These are phyloP conservation scores for Cynaeus angustus DNA, from an alignment of 2,888 invertebrate genomes.

Conservation along the genomic window DNA sequence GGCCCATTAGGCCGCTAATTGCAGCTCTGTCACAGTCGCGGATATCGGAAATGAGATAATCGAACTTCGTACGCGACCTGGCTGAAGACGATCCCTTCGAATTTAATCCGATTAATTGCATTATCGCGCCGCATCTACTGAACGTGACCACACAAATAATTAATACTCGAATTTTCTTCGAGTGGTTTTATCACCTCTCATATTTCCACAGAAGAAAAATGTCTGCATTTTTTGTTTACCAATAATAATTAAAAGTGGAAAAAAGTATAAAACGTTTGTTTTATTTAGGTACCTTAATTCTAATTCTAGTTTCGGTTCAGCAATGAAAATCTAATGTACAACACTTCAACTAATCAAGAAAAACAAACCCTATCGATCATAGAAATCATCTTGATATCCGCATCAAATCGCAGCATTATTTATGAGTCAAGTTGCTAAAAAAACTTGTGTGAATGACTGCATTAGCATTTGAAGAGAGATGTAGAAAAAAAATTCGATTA, in stretches of 20 bases:
- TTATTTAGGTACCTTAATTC: too few relatives aligned
- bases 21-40: conserved; percentile 67
- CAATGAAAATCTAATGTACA: too few relatives aligned
- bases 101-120: conserved; percentile 39
- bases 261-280: too few relatives aligned
- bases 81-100: conserved; percentile 53
- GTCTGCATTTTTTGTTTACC: too few relatives aligned
- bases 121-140: conserved; percentile 30
- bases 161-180: not conserved
- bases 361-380: not conserved
- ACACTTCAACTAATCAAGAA: too few relatives aligned
- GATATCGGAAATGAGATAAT: conserved; percentile 70
- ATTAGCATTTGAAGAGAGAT: conserved; percentile 12
- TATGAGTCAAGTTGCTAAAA: conserved; percentile 48
- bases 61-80: conserved; percentile 66
- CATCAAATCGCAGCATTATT: conserved; percentile 1
- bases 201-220: too few relatives aligned
- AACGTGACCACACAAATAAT: conserved; percentile 19
- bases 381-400: not conserved
- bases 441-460: conserved; percentile 15
- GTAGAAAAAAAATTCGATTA: conserved; percentile 17
- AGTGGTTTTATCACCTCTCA: too few relatives aligned
- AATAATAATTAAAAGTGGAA: too few relatives aligned
- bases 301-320: too few relatives aligned
- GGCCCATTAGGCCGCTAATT: conserved; percentile 69